A percentile compares a stretch with the other conserved stretches of the same genome.
phyloP scores from a whole-genome alignment of 1,140 invertebrate species.

The Euura lappo region DNA sequence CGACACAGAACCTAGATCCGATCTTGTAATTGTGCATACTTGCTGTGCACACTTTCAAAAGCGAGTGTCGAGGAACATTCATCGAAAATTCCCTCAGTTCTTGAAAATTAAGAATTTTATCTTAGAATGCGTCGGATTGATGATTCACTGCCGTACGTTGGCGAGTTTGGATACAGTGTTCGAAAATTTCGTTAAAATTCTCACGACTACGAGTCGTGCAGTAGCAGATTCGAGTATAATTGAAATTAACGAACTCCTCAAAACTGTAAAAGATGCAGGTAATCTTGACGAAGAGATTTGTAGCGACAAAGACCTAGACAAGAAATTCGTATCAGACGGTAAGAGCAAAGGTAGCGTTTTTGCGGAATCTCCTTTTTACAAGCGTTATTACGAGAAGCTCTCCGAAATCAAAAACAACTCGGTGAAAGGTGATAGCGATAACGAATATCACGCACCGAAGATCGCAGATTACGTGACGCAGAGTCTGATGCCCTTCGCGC shows the following conservation, averaged over 20 bases:
- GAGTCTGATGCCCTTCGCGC: not conserved
- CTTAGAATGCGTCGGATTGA: not conserved
- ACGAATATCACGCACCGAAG: not conserved
- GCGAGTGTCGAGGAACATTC: not conserved
- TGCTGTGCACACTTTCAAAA: not conserved
- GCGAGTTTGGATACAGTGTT: not conserved
- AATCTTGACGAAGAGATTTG: too few species aligned
- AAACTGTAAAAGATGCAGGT: too few species aligned
- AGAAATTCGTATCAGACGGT: too few species aligned
- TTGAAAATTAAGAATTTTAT: not conserved
- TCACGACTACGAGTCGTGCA: not conserved
- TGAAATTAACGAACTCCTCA: too few species aligned
- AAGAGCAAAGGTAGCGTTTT: not conserved
- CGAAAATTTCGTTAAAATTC: not conserved
- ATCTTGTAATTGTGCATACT: not conserved
- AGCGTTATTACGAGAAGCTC: not conserved
- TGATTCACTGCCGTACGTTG: not conserved
- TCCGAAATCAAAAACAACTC: too few species aligned
- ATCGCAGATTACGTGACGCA: not conserved
- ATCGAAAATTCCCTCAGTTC: not conserved
- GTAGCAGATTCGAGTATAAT: too few species aligned
- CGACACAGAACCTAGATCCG: not conserved
- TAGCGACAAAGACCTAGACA: too few species aligned
- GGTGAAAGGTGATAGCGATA: not conserved
- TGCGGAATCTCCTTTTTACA: not conserved